Conservation (phyloP, 2,888 invertebrate species). For the Coenonympha glycerion region DNA sequence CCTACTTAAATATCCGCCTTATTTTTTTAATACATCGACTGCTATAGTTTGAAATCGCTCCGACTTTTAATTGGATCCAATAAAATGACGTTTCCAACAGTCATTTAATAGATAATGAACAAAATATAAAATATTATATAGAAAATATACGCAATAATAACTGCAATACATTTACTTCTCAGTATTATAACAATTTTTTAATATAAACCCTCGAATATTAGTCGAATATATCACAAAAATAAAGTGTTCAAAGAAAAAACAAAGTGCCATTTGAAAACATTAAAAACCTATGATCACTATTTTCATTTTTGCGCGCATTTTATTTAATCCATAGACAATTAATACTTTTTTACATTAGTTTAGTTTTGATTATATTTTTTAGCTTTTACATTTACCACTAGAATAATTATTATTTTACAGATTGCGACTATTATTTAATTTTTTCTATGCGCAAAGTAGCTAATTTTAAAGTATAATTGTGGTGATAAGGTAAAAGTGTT, state of each 20-base stretch:
- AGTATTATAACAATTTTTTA: neutral
- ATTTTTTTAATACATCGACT: too few species aligned
- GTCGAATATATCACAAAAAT: neutral
- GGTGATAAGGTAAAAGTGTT: too few species aligned
- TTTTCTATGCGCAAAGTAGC: too few species aligned
- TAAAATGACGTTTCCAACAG: too few species aligned
- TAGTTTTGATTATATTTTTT: neutral
- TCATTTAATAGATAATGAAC: too few species aligned
- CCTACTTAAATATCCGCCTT: too few species aligned
- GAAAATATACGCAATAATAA: too few species aligned
- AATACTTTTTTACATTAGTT: neutral
- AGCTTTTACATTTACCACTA: slow-evolving; percentile 1
- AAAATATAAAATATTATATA: too few species aligned
- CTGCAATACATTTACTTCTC: neutral
- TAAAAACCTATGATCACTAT: neutral
- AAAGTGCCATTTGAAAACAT: too few species aligned
- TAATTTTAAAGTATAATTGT: neutral
- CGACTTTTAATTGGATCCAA: too few species aligned
- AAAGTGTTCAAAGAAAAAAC: too few species aligned
- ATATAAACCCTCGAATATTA: neutral
- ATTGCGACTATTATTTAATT: neutral
- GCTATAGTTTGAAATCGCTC: too few species aligned
- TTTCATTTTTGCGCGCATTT: neutral
- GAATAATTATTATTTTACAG: neutral
- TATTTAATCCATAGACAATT: neutral